These are phyloP conservation scores for Meiosimyza decipiens DNA, from an alignment of 2,888 invertebrate species.

Conservation along the genomic window DNA sequence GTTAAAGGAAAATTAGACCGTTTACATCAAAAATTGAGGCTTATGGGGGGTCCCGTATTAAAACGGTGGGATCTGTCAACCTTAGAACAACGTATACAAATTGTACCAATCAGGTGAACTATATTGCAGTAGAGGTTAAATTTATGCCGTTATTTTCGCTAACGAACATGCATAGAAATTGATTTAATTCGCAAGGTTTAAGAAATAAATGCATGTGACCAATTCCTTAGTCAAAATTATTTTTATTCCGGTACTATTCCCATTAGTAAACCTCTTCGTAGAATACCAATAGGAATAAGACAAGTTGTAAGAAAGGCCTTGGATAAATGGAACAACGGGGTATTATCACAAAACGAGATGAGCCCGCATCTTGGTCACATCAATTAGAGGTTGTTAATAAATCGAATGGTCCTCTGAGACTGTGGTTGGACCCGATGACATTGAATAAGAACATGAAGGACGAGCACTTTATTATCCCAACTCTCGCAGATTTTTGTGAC, in stretches of 20 bases:
- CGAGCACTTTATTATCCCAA: conserved; percentile 46
- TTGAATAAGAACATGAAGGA: conserved; percentile 46
- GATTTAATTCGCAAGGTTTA: too few species aligned
- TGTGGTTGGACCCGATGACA: conserved; percentile 53
- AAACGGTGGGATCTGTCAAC: neutral
- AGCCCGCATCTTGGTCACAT: conserved; percentile 30
- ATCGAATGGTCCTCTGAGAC: conserved; percentile 44
- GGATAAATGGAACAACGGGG: conserved; percentile 1
- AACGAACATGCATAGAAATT: too few species aligned
- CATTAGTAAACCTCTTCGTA: conserved; percentile 34
- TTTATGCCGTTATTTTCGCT: too few species aligned
- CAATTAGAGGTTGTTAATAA: conserved; percentile 39
- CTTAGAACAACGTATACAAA: conserved; percentile 16
- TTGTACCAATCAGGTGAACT: neutral
- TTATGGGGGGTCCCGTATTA: conserved; percentile 1
- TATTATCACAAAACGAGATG: conserved; percentile 1
- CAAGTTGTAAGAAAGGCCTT: conserved; percentile 30
- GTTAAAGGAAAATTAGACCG: neutral
- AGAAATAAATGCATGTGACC: too few species aligned
- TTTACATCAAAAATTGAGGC: conserved; percentile 9
- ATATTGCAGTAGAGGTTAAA: neutral
- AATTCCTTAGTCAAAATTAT: too few species aligned
- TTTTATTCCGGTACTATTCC: conserved; percentile 2
- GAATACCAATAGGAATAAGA: conserved; percentile 36
- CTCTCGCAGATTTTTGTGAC: conserved; percentile 45